phyloP scores from a whole-genome alignment of 1,140 invertebrate species.

The Berghia stephanieae region DNA sequence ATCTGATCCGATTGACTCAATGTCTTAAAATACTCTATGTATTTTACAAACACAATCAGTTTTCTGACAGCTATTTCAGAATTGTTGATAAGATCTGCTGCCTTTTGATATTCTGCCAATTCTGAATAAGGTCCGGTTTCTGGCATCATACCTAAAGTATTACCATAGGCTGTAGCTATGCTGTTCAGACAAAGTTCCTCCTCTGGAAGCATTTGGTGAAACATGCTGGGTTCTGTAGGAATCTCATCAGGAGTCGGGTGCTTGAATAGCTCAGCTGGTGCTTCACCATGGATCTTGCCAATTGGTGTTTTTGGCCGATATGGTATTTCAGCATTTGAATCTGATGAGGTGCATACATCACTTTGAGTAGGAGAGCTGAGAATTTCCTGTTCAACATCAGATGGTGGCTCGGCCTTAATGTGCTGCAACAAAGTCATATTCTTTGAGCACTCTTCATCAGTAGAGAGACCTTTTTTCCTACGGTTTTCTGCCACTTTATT shows the following conservation, averaged over 20 bases:
- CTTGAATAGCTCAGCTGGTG: slow-evolving; percentile 31
- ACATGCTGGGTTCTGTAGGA: slow-evolving; percentile 33
- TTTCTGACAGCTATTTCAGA: slow-evolving; percentile 54
- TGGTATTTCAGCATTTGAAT: slow-evolving; percentile 10
- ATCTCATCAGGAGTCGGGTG: slow-evolving; percentile 25
- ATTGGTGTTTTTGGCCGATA: neutral
- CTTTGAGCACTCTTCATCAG: neutral
- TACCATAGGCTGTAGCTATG: slow-evolving; percentile 32
- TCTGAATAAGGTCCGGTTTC: slow-evolving; percentile 27
- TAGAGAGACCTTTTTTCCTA: slow-evolving; percentile 12
- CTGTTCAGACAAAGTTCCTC: slow-evolving; percentile 28
- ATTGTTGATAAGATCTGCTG: slow-evolving; percentile 55
- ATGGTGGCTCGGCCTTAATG: neutral
- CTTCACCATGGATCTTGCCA: slow-evolving; percentile 17
- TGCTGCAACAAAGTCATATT: neutral
- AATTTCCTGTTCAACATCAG: neutral
- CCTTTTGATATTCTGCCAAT: slow-evolving; percentile 44
- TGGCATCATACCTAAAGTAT: slow-evolving; percentile 35
- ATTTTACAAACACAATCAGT: slow-evolving; percentile 58
- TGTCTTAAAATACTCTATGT: slow-evolving; percentile 51
- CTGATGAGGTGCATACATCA: neutral
- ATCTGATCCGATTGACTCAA: slow-evolving; percentile 57
- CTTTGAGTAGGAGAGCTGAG: neutral
- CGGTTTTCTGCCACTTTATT: slow-evolving; percentile 38
- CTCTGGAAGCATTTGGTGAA: slow-evolving; percentile 21